Conservation (phyloP, 2,797 vertebrate genomes). For the Typhlichthys subterraneus region DNA sequence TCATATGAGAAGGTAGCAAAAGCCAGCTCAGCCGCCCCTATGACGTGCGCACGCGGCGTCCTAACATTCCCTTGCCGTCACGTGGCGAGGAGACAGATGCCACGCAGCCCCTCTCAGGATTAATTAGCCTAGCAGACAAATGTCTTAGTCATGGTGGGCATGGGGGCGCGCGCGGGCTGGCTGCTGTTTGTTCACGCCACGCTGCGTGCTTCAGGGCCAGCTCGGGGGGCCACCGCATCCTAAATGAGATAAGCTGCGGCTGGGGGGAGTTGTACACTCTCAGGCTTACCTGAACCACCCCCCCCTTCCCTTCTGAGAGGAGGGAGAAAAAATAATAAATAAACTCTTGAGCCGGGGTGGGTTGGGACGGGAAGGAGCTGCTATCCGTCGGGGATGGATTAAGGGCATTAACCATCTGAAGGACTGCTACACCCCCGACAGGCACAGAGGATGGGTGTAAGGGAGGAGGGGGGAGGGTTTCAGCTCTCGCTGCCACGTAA, state of each 20-base stretch:
- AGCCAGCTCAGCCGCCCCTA: conserved; percentile 10
- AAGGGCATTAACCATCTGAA: conserved; percentile 2
- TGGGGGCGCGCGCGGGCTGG: conserved; percentile 29
- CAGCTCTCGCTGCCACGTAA: background rate
- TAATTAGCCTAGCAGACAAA: conserved; percentile 75
- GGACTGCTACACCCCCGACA: background rate
- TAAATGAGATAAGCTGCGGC: too few relatives aligned
- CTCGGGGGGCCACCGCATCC: conserved; percentile 13
- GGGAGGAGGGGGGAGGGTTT: background rate
- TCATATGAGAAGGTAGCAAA: conserved; percentile 27
- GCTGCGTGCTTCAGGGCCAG: conserved; percentile 46
- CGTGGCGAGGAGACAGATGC: conserved; percentile 64
- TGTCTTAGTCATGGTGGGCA: conserved; percentile 71
- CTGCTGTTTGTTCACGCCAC: conserved; percentile 67
- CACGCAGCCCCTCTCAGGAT: conserved; percentile 73
- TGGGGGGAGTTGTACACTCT: too few relatives aligned
- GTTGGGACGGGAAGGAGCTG: too few relatives aligned
- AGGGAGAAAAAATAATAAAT: background rate
- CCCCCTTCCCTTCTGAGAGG: conserved; percentile 7
- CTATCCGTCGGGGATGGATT: conserved; percentile 16
- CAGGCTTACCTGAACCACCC: conserved; percentile 29
- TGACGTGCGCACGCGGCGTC: conserved; percentile 18
- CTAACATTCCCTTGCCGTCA: conserved; percentile 62
- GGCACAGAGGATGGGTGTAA: background rate
- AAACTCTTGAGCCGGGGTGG: background rate